Evolutionary conservation across 2,888 invertebrate species (phyloP).

Genomic region (Heliconius charithonia): DNA sequence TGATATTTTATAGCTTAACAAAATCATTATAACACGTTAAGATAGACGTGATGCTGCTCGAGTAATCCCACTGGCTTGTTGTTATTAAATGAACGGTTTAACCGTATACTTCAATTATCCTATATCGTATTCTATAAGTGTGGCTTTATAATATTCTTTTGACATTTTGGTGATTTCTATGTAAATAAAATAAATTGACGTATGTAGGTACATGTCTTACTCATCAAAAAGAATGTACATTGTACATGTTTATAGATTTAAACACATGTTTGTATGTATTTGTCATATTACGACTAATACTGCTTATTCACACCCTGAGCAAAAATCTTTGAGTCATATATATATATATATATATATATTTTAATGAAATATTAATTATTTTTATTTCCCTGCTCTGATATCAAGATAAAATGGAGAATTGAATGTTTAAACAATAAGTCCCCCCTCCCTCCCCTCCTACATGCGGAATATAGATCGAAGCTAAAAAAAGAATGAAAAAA

Average conservation of each 20-base stretch:
- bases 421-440: too few species aligned
- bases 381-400: too few species aligned
- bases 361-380: too few species aligned
- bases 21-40: slow-evolving; percentile 58
- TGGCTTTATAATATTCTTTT: too few species aligned
- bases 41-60: slow-evolving; percentile 58
- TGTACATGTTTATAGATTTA: not conserved
- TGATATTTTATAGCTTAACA: slow-evolving; percentile 62
- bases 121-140: not conserved
- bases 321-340: not conserved
- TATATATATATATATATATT: not conserved
- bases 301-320: not conserved
- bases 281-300: not conserved
- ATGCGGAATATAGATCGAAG: too few species aligned
- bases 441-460: too few species aligned
- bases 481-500: too few species aligned
- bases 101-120: slow-evolving; percentile 14
- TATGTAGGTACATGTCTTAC: too few species aligned
- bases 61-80: slow-evolving; percentile 29
- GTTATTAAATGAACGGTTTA: slow-evolving; percentile 9
- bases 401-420: too few species aligned
- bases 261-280: not conserved
- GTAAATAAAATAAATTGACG: too few species aligned
- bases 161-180: too few species aligned
- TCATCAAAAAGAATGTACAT: too few species aligned